phyloP scores from a whole-genome alignment of 1,140 invertebrate genomes.

The Meloidogyne floridensis region DNA sequence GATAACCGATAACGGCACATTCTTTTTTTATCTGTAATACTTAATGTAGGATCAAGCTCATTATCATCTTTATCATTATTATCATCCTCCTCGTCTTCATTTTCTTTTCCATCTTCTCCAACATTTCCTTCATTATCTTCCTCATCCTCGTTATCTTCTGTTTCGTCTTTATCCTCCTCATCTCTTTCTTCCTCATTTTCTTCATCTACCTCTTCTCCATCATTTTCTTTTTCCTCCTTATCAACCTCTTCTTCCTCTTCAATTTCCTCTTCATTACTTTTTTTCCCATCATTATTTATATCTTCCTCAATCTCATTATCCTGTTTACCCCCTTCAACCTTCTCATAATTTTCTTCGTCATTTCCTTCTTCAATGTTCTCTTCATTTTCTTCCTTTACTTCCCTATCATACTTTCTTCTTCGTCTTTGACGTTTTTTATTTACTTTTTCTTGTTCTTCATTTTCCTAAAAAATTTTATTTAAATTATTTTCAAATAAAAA shows the following conservation, averaged over 20 bases:
- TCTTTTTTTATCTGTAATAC: slow-evolving; percentile 15
- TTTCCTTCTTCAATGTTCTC: slow-evolving; percentile 1
- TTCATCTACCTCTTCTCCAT: background rate
- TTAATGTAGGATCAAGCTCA: slow-evolving; percentile 3
- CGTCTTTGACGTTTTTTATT: background rate
- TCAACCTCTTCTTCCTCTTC: background rate
- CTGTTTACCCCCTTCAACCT: background rate
- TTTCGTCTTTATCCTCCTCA: background rate
- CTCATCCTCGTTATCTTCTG: background rate
- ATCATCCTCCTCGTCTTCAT: background rate
- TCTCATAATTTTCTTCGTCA: background rate
- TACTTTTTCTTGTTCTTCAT: background rate
- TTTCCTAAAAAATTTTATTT: background rate
- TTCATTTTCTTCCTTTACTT: slow-evolving; percentile 6
- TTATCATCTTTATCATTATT: background rate
- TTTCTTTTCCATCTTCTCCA: background rate
- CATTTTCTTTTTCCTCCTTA: no score
- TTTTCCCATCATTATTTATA: background rate
- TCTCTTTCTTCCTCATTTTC: background rate
- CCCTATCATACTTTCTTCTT: slow-evolving; percentile 5
- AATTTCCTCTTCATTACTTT: background rate
- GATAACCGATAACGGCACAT: slow-evolving; percentile 26
- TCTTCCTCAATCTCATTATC: background rate
- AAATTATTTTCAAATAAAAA: background rate
- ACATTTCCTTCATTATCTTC: background rate